Evolutionary conservation across 2,888 invertebrate species (phyloP).

Genomic region (Clostera curtula): DNA sequence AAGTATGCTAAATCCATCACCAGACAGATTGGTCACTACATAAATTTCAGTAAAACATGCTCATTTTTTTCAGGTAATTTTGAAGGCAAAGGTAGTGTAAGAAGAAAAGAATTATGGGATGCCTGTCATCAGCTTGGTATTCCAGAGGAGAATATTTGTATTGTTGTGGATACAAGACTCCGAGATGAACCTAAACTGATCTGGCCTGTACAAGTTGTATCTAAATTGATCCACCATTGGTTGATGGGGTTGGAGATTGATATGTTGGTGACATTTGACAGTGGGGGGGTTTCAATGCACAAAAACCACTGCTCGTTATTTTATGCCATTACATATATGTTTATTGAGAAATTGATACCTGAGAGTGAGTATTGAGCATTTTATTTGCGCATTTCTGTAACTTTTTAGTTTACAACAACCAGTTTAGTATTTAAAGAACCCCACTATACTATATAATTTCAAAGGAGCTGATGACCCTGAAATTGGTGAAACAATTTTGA

Average conservation of each 20-base stretch:
- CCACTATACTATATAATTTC: too few species aligned
- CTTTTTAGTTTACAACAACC: slow-evolving; percentile 1
- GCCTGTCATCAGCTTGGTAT: slow-evolving; percentile 89
- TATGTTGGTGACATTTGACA: slow-evolving; percentile 94
- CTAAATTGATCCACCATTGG: slow-evolving; percentile 66
- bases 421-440: too few species aligned
- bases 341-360: slow-evolving; percentile 83
- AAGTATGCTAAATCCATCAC: too few species aligned
- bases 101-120: slow-evolving; percentile 87
- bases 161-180: slow-evolving; percentile 81
- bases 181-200: slow-evolving; percentile 84
- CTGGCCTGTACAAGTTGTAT: slow-evolving; percentile 78
- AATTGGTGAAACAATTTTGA: too few species aligned
- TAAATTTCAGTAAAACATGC: too few species aligned
- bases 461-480: too few species aligned
- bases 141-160: slow-evolving; percentile 82
- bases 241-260: slow-evolving; percentile 85
- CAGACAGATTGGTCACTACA: too few species aligned
- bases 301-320: slow-evolving; percentile 92
- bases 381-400: slow-evolving; percentile 2
- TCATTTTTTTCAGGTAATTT: slow-evolving; percentile 78
- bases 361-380: slow-evolving; percentile 71
- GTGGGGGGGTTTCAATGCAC: slow-evolving; percentile 94
- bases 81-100: slow-evolving; percentile 74
- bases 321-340: slow-evolving; percentile 86